phyloP scores from a whole-genome alignment of 2,888 invertebrate genomes.

The Acrobasis suavella region DNA sequence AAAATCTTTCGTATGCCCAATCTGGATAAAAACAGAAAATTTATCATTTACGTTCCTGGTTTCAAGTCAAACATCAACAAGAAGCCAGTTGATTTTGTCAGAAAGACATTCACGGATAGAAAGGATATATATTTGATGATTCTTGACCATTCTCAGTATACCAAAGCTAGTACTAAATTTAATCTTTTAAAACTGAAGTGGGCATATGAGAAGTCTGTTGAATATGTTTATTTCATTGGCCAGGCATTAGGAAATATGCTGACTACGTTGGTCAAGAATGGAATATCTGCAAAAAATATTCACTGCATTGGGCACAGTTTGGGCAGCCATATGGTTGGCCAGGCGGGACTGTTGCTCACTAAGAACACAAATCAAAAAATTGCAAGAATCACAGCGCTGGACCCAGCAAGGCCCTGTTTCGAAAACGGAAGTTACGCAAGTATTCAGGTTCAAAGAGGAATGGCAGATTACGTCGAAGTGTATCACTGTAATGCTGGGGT shows the following conservation, averaged over 20 bases:
- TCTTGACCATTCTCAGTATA: slow-evolving; percentile 70
- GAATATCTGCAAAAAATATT: slow-evolving; percentile 57
- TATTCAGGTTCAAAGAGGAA: slow-evolving; percentile 73
- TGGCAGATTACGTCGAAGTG: slow-evolving; percentile 83
- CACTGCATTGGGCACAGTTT: slow-evolving; percentile 72
- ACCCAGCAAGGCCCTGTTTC: slow-evolving; percentile 75
- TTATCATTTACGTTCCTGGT: slow-evolving; percentile 66
- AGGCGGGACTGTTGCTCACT: slow-evolving; percentile 56
- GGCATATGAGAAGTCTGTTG: slow-evolving; percentile 68
- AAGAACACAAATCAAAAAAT: slow-evolving; percentile 55
- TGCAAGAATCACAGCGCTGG: slow-evolving; percentile 65
- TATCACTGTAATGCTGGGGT: slow-evolving; percentile 83
- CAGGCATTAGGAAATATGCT: slow-evolving; percentile 61
- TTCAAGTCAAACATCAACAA: slow-evolving; percentile 68
- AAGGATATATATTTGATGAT: slow-evolving; percentile 67
- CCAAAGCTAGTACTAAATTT: slow-evolving; percentile 61
- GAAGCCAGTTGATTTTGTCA: slow-evolving; percentile 57
- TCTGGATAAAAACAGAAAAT: slow-evolving; percentile 55
- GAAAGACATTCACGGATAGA: slow-evolving; percentile 54
- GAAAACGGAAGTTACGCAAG: slow-evolving; percentile 58
- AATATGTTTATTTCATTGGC: slow-evolving; percentile 67
- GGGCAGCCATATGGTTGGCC: slow-evolving; percentile 66
- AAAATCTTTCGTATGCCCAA: slow-evolving; percentile 52
- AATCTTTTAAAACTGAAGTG: slow-evolving; percentile 57
- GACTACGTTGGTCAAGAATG: slow-evolving; percentile 46